Evolutionary conservation across 2,797 vertebrate species (phyloP).

Genomic region (Carapus acus): DNA sequence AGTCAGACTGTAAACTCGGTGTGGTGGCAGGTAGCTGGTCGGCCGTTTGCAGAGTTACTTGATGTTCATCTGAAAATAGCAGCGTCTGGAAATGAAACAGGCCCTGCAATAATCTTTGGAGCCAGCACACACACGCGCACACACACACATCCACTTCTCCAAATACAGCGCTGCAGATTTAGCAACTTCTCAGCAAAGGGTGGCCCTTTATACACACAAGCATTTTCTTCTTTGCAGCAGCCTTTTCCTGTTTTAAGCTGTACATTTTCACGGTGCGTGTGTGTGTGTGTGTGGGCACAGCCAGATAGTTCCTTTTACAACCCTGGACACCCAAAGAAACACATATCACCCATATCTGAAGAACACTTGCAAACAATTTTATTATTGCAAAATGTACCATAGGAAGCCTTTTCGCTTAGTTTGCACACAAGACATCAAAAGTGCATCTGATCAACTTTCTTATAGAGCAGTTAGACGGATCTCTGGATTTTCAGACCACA

Average conservation of each 20-base stretch:
- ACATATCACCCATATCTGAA: constrained; percentile 6
- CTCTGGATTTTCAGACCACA: constrained; percentile 24
- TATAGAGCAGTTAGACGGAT: constrained; percentile 30
- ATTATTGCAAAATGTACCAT: constrained; percentile 65
- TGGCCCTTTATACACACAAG: constrained; percentile 4
- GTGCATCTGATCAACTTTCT: constrained; percentile 32
- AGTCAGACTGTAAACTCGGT: background rate
- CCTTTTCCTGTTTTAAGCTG: background rate
- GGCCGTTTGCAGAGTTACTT: constrained; percentile 2
- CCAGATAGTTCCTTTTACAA: no score
- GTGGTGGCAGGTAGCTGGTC: constrained; percentile 8
- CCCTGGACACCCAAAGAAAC: constrained; percentile 16
- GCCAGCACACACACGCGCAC: constrained; percentile 18
- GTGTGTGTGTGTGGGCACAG: no score
- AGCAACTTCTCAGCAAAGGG: constrained; percentile 21
- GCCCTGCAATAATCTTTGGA: constrained; percentile 37
- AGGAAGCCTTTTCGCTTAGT: constrained; percentile 41
- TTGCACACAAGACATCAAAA: constrained; percentile 51
- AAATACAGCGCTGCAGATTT: constrained; percentile 27
- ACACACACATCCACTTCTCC: constrained; percentile 10
- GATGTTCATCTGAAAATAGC: constrained; percentile 39
- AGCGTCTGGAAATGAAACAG: constrained; percentile 8
- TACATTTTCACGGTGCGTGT: background rate
- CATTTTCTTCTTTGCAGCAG: background rate
- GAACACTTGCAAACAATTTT: constrained; percentile 57